A percentile compares a stretch with the other conserved stretches of the same genome.
Conservation (phyloP, 2,888 invertebrate genomes). For the Pseudolycoriella hygida region DNA sequence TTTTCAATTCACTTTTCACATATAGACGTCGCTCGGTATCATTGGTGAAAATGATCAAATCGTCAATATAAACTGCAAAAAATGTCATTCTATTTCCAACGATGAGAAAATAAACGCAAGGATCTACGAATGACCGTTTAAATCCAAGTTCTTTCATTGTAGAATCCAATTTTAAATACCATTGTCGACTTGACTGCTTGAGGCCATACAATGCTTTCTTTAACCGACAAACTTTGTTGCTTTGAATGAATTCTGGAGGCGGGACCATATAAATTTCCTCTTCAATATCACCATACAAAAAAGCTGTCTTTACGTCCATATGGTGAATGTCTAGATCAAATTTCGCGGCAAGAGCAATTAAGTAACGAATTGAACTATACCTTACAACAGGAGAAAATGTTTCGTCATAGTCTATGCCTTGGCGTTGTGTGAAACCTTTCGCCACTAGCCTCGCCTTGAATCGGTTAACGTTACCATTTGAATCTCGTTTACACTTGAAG, state of each 20-base stretch:
- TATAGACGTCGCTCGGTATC: too few relatives aligned
- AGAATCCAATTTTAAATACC: slow-evolving; percentile 4
- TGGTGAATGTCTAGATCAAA: slow-evolving; percentile 5
- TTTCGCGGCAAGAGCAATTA: slow-evolving; percentile 6
- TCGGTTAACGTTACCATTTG: slow-evolving; percentile 8
- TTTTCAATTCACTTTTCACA: background rate
- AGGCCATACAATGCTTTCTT: slow-evolving; percentile 10
- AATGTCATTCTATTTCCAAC: too few relatives aligned
- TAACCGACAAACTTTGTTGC: slow-evolving; percentile 7
- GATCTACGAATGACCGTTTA: slow-evolving; percentile 7
- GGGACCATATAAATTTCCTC: too few relatives aligned
- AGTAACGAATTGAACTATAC: slow-evolving; percentile 6
- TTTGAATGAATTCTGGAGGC: too few relatives aligned
- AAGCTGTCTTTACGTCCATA: slow-evolving; percentile 5
- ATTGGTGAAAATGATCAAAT: too few relatives aligned
- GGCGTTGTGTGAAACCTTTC: slow-evolving; percentile 8
- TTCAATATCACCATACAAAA: slow-evolving; percentile 2
- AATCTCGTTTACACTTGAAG: slow-evolving; percentile 8
- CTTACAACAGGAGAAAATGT: too few relatives aligned
- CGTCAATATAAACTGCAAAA: too few relatives aligned
- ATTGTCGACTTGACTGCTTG: slow-evolving; percentile 8
- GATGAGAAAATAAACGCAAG: slow-evolving; percentile 6
- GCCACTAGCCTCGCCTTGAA: slow-evolving; percentile 7
- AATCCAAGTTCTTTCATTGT: slow-evolving; percentile 3
- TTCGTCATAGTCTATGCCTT: slow-evolving; percentile 4